A percentile compares a stretch with the other conserved stretches of the same genome.
Conservation (phyloP, 2,113 vertebrate genomes). For the Stigmatopora nigra region DNA sequence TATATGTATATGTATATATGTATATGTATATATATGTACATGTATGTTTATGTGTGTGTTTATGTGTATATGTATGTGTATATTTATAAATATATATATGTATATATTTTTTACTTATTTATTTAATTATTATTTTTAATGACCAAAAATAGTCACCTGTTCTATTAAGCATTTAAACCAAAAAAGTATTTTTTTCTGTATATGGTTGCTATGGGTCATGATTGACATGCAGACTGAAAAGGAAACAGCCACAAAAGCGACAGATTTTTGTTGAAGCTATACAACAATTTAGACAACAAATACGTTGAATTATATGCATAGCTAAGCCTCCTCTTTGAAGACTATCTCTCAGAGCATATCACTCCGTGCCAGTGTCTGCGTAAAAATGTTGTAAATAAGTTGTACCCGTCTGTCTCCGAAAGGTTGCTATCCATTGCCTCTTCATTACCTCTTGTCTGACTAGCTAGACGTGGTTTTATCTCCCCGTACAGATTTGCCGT, state of each 20-base stretch:
- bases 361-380: neutral
- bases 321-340: neutral
- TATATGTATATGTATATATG: too few relatives aligned
- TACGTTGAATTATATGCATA: neutral
- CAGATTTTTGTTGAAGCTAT: too few relatives aligned
- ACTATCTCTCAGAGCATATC: neutral
- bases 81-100: too few relatives aligned
- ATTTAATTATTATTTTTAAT: too few relatives aligned
- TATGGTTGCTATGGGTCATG: neutral
- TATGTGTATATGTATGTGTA: too few relatives aligned
- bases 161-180: too few relatives aligned
- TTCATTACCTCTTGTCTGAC: neutral
- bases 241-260: neutral
- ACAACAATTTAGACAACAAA: neutral
- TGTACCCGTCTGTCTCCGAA: neutral
- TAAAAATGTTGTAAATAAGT: neutral
- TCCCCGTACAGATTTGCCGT: neutral
- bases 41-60: too few relatives aligned
- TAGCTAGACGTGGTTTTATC: neutral
- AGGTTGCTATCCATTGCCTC: neutral
- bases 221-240: slow-evolving; percentile 8
- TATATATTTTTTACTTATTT: too few relatives aligned
- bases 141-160: too few relatives aligned
- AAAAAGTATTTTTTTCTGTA: neutral
- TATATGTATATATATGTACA: too few relatives aligned